phyloP scores from a whole-genome alignment of 2,113 vertebrate genomes.

The Lanius collurio region DNA sequence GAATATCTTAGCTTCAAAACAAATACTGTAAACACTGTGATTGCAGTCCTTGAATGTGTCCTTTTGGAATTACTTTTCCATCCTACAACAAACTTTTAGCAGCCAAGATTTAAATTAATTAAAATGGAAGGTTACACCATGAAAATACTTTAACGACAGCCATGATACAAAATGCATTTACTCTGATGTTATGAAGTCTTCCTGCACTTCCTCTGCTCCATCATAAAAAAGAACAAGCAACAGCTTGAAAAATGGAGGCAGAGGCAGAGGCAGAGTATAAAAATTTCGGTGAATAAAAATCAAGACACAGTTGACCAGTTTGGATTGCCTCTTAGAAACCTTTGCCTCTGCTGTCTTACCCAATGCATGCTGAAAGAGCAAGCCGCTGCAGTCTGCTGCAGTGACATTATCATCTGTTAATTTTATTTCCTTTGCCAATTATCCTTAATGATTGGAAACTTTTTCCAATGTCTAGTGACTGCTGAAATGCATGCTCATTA shows the following conservation, averaged over 20 bases:
- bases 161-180: neutral
- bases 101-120: neutral
- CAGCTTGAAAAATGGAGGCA: neutral
- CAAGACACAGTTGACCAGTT: slow-evolving; percentile 40
- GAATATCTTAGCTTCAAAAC: neutral
- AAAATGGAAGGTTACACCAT: neutral
- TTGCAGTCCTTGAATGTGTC: neutral
- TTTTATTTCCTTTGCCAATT: slow-evolving; percentile 75
- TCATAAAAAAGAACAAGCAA: neutral
- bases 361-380: neutral
- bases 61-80: neutral
- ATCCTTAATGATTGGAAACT: slow-evolving; percentile 74
- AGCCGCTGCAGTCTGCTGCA: slow-evolving; percentile 28
- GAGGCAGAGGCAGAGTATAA: neutral
- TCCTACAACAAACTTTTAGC: neutral
- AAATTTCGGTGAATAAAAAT: slow-evolving; percentile 10
- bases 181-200: neutral
- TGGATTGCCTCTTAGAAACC: slow-evolving; percentile 26
- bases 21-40: neutral
- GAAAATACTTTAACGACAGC: neutral
- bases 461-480: slow-evolving; percentile 63
- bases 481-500: slow-evolving; percentile 67
- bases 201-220: neutral
- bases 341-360: neutral
- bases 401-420: slow-evolving; percentile 64